Evolutionary conservation across 1,140 invertebrate species (phyloP).

Genomic region (Microplitis mediator): DNA sequence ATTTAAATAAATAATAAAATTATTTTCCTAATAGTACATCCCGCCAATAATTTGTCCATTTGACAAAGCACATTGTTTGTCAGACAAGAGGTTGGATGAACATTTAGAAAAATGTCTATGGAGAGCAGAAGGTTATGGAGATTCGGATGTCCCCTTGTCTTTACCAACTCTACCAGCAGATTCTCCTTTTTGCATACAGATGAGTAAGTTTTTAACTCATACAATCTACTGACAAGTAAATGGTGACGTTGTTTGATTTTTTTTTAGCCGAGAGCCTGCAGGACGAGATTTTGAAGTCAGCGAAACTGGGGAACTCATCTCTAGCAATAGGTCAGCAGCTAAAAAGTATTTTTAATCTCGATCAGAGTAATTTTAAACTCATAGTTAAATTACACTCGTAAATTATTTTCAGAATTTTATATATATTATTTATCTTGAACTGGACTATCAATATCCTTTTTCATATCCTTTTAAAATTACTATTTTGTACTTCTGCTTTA

Average conservation of each 20-base stretch:
- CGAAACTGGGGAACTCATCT: constrained; percentile 42
- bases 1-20: background rate
- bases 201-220: constrained; percentile 49
- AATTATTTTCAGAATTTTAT: constrained; percentile 57
- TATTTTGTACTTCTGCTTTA: constrained; percentile 31
- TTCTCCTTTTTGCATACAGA: constrained; percentile 42
- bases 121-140: constrained; percentile 60
- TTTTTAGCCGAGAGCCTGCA: constrained; percentile 57
- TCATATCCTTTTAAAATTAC: constrained; percentile 52
- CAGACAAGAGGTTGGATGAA: constrained; percentile 46
- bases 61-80: constrained; percentile 57
- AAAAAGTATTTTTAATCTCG: constrained; percentile 4
- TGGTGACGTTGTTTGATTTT: constrained; percentile 32
- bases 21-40: background rate
- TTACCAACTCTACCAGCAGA: constrained; percentile 41
- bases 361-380: background rate
- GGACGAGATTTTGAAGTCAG: constrained; percentile 51
- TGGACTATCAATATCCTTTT: constrained; percentile 57
- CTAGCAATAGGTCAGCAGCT: constrained; percentile 50
- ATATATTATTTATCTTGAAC: constrained; percentile 41
- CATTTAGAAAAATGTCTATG: constrained; percentile 61
- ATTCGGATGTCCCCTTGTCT: constrained; percentile 58
- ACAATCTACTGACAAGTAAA: constrained; percentile 1
- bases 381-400: constrained; percentile 39
- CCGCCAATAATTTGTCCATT: constrained; percentile 52